A percentile compares a stretch with the other conserved stretches of the same genome.
Conservation (phyloP, 2,113 vertebrate species). For the Phrynosoma blainvillii region DNA sequence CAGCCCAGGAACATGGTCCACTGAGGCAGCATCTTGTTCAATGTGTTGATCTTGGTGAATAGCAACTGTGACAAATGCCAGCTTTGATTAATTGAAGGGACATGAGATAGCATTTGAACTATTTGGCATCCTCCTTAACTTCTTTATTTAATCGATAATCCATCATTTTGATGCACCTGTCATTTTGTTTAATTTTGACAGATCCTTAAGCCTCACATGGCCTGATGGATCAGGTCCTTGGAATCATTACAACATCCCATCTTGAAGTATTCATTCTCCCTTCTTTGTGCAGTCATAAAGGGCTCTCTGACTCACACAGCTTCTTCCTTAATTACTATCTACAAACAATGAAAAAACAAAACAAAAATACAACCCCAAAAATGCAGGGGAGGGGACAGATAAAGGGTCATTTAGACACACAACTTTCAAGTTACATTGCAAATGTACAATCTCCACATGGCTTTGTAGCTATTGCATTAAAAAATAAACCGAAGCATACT, state of each 20-base stretch:
- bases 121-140: too few relatives aligned
- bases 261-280: neutral
- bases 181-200: too few relatives aligned
- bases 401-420: neutral
- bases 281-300: neutral
- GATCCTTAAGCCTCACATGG: too few relatives aligned
- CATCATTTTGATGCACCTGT: too few relatives aligned
- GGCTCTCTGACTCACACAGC: neutral
- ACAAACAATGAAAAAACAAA: neutral
- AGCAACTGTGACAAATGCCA: too few relatives aligned
- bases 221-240: too few relatives aligned
- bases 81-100: too few relatives aligned
- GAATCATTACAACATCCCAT: neutral
- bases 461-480: neutral
- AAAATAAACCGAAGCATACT: constrained; percentile 4
- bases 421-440: neutral
- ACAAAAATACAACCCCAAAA: neutral
- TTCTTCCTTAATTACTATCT: neutral
- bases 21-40: too few relatives aligned
- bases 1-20: too few relatives aligned
- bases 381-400: neutral
- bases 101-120: too few relatives aligned
- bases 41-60: too few relatives aligned
- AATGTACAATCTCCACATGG: constrained; percentile 1
- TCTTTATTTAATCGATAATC: too few relatives aligned